These are phyloP conservation scores for Eurytoma adleriae DNA, from an alignment of 2,888 invertebrate species.

Conservation along the genomic window DNA sequence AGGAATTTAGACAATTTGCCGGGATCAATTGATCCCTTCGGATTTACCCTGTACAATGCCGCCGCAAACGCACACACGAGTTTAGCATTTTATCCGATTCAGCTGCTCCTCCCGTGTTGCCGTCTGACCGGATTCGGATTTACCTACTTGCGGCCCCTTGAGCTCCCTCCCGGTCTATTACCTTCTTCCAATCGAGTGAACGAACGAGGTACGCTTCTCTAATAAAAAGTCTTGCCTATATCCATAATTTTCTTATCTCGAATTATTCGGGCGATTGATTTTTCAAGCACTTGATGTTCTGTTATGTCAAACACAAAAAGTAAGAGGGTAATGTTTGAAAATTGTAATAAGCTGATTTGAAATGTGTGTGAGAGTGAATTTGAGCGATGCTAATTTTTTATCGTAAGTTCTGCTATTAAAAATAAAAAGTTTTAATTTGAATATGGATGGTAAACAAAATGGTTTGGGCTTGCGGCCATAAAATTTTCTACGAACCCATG, in stretches of 20 bases:
- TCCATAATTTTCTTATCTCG: background rate
- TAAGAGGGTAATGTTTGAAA: no score
- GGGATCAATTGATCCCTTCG: constrained; percentile 8
- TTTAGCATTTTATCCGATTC: constrained; percentile 10
- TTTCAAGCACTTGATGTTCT: no score
- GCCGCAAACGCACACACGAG: background rate
- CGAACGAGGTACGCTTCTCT: background rate
- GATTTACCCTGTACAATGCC: constrained; percentile 16
- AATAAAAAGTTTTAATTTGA: no score
- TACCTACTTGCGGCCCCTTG: constrained; percentile 17
- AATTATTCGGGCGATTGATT: no score
- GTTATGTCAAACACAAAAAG: no score
- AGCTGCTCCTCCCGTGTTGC: background rate
- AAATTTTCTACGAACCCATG: no score
- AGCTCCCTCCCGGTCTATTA: constrained; percentile 9
- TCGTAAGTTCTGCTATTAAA: no score
- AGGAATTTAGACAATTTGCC: background rate
- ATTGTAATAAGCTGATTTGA: no score
- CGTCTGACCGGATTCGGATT: background rate
- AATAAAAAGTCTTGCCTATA: background rate
- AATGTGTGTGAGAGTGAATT: no score
- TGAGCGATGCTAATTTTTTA: no score
- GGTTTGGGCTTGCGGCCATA: no score
- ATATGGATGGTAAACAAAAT: no score
- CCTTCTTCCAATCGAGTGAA: constrained; percentile 12